Evolutionary conservation across 2,113 vertebrate species (phyloP).

Genomic region (Myrmecobius fasciatus): DNA sequence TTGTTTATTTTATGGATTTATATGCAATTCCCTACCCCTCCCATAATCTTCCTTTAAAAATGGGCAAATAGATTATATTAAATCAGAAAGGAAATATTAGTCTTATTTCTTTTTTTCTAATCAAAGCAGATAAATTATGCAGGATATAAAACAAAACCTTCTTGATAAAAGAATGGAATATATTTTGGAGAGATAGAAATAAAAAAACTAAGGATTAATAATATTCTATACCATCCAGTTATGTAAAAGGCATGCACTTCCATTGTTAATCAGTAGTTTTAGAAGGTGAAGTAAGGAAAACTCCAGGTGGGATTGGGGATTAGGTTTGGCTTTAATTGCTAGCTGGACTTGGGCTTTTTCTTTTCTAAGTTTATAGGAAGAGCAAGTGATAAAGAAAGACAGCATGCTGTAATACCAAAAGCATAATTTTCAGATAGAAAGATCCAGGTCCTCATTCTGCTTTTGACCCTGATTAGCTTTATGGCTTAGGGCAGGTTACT

Average conservation of each 20-base stretch:
- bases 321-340: background rate
- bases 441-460: background rate
- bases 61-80: conserved; percentile 55
- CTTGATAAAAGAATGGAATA: background rate
- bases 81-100: conserved; percentile 63
- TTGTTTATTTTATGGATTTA: conserved; percentile 79
- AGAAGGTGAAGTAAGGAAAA: rapidly evolving
- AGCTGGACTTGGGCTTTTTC: background rate
- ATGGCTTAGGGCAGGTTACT: background rate
- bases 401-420: background rate
- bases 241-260: too few species aligned
- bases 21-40: conserved; percentile 60
- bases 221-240: background rate
- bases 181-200: background rate
- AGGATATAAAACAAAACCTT: conserved; percentile 32
- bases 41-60: conserved; percentile 72
- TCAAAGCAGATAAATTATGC: background rate
- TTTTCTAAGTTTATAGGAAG: background rate
- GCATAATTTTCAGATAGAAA: background rate
- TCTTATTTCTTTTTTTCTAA: conserved; percentile 59
- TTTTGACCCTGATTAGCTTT: background rate
- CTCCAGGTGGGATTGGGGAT: background rate
- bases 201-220: background rate
- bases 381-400: background rate
- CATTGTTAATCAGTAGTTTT: background rate